Base-by-base conservation (phyloP, 2,888 invertebrate genomes). In the Perizoma affinitatum region DNA sequence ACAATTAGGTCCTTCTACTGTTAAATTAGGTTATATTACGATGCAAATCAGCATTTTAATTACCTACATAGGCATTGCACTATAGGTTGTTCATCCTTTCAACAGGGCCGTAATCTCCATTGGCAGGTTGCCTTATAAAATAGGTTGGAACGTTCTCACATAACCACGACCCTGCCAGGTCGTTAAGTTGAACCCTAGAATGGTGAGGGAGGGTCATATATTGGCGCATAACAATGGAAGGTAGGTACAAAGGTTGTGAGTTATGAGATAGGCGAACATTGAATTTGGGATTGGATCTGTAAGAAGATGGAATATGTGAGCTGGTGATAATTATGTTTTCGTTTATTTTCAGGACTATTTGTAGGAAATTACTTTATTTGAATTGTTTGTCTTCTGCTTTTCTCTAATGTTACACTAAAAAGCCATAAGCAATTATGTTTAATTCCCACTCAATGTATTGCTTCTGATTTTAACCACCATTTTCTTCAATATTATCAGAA, bases 51-150 rank as follows among this genome's bases (percentile, higher is more conserved):
- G 6, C 5, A 38, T 46, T 49, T 36, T 49, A 49, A 55, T 48
- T 48, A 22, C 22, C 22, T 22, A n/a, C n/a, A n/a, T n/a, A 47
- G 34, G 35, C 40, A 47, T 8, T 73, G 72, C 66, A 68, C 73
- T 71, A 72, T 22, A 22, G 73, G 61, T 41, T 10, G 42, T 42
- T 7, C 43, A 5, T n/a, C 45, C 38, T 38, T 54, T 54, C 46
- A 75, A 76, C 68, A 67, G 33, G 57, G 65, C 66, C 69, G 72
- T 73, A 74, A 76, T 73, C 69, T 68, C 66, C 79, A 82, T 84
- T 84, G 85, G 86, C 84, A 83, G 76, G 63, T 67, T 81, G 84
- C 82, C 85, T 84, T 81, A 80, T 81, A 84, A 84, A 83, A 79
- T 75, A 74, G 76, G 71, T 69, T 72, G 73, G 76, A 80, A 76